These are phyloP conservation scores for Sinelater perroti DNA, from an alignment of 2,888 invertebrate genomes.

Conservation along the genomic window DNA sequence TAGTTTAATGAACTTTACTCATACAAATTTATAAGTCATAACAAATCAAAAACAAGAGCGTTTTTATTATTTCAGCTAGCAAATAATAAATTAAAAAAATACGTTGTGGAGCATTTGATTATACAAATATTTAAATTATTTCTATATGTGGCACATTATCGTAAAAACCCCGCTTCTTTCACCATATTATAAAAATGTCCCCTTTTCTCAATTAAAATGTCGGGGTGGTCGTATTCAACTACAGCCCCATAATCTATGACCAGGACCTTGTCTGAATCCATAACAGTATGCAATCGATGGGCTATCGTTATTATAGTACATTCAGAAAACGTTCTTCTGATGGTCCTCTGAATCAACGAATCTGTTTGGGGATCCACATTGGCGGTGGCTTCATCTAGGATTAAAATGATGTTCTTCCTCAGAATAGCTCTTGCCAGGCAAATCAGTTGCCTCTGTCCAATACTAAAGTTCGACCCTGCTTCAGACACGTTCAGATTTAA, in stretches of 20 bases:
- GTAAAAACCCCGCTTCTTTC: slow-evolving; percentile 73
- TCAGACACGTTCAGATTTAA: slow-evolving; percentile 65
- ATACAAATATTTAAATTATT: too few relatives aligned
- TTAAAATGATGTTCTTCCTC: slow-evolving; percentile 56
- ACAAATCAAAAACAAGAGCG: too few relatives aligned
- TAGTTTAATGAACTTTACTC: too few relatives aligned
- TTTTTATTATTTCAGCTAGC: not conserved
- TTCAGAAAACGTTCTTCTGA: slow-evolving; percentile 72
- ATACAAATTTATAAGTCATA: too few relatives aligned
- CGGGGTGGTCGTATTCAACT: slow-evolving; percentile 79
- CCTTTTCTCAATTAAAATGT: slow-evolving; percentile 66
- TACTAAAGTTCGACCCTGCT: slow-evolving; percentile 61
- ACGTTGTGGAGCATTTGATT: not conserved
- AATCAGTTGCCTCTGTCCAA: slow-evolving; percentile 71
- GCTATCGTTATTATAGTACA: slow-evolving; percentile 85
- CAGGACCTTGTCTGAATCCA: slow-evolving; percentile 81
- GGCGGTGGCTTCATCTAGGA: slow-evolving; percentile 76
- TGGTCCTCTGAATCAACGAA: slow-evolving; percentile 77
- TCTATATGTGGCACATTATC: slow-evolving; percentile 1
- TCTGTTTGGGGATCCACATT: slow-evolving; percentile 82
- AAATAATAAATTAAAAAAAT: not conserved
- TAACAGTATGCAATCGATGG: slow-evolving; percentile 81
- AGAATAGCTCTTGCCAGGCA: slow-evolving; percentile 71
- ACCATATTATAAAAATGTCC: slow-evolving; percentile 73
- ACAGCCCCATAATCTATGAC: slow-evolving; percentile 79